Percentiles rank a stretch among this genome's conserved stretches.
phyloP scores from a whole-genome alignment of 2,113 vertebrate species.

The Dasyurus viverrinus region DNA sequence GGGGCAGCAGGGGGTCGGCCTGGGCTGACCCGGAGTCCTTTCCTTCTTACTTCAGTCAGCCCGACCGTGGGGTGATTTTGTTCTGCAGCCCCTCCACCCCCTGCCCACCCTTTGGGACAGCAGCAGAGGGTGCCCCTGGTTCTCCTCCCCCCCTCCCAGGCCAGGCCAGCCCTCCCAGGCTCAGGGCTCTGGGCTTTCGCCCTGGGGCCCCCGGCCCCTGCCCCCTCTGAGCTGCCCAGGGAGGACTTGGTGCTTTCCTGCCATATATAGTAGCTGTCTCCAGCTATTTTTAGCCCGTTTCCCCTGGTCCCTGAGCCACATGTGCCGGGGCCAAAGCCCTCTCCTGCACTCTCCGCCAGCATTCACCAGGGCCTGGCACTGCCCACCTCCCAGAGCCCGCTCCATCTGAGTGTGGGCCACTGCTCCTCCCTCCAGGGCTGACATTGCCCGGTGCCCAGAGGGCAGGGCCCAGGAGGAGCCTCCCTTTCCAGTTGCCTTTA shows the following conservation, averaged over 20 bases:
- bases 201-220: conserved; percentile 80
- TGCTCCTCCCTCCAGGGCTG: neutral
- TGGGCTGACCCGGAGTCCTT: neutral
- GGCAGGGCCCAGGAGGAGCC: neutral
- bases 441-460: neutral
- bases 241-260: conserved; percentile 82
- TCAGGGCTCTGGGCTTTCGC: conserved; percentile 58
- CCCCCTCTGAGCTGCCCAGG: conserved; percentile 78
- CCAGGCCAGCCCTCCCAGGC: neutral
- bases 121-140: neutral
- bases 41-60: too few species aligned
- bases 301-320: conserved; percentile 82
- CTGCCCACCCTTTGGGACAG: neutral
- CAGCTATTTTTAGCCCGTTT: conserved; percentile 90
- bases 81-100: neutral
- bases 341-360: conserved; percentile 69
- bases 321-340: conserved; percentile 82
- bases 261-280: conserved; percentile 88
- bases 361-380: neutral
- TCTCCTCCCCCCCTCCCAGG: neutral
- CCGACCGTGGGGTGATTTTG: neutral
- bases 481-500: neutral
- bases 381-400: neutral
- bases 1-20: neutral
- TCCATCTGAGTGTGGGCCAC: neutral